These are phyloP conservation scores for Thaumetopoea pityocampa DNA, from an alignment of 1,140 invertebrate species.

Conservation along the genomic window DNA sequence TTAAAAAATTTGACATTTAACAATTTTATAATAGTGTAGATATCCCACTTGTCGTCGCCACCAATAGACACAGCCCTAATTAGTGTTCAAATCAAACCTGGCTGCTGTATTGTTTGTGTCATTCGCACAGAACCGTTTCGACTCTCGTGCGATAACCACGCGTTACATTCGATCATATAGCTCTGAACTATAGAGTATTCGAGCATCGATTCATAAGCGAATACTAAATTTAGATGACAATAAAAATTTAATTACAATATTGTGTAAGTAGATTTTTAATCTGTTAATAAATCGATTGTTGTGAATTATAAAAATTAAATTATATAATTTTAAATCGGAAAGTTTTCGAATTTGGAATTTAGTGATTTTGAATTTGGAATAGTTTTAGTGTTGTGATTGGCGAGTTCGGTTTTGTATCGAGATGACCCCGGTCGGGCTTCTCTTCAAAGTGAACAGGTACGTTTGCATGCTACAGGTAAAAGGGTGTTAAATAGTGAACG, in stretches of 20 bases:
- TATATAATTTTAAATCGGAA: too few species aligned
- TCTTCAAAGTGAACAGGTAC: conserved; percentile 74
- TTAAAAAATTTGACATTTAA: too few species aligned
- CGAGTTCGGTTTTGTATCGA: too few species aligned
- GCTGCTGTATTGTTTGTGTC: conserved; percentile 59
- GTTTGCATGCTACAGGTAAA: conserved; percentile 23
- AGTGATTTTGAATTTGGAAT: conserved; percentile 1
- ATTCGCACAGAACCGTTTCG: conserved; percentile 51
- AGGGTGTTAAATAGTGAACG: conserved; percentile 31
- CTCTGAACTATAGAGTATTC: conserved; percentile 20
- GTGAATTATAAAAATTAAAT: too few species aligned
- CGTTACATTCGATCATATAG: conserved; percentile 30
- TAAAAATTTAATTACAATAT: too few species aligned
- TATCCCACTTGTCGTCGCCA: conserved; percentile 51
- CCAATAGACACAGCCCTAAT: conserved; percentile 47
- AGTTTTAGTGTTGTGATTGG: conserved; percentile 23
- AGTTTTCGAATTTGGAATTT: too few species aligned
- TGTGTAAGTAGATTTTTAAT: too few species aligned
- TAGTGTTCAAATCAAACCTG: conserved; percentile 52
- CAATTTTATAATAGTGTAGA: too few species aligned
- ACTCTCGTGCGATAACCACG: conserved; percentile 46
- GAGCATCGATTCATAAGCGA: too few species aligned
- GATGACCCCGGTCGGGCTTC: conserved; percentile 71
- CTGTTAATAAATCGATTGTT: too few species aligned
- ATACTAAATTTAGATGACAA: too few species aligned